phyloP scores from a whole-genome alignment of 2,113 vertebrate genomes.

The Zapornia atra region DNA sequence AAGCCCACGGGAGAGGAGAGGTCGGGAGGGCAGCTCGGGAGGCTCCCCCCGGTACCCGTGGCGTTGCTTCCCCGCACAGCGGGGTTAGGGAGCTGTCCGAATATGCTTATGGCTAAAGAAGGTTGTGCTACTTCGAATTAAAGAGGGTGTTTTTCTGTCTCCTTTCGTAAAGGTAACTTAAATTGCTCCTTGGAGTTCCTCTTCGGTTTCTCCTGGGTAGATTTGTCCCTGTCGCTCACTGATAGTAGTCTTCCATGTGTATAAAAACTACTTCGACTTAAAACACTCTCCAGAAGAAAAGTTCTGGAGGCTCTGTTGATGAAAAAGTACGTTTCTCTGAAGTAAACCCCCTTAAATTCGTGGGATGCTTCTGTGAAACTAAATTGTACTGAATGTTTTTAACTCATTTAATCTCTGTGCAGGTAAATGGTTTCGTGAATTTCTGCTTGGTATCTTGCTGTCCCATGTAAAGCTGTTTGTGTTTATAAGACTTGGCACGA shows the following conservation, averaged over 20 bases:
- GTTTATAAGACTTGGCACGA: background rate
- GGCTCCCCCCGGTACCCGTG: accelerated
- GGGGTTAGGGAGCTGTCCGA: background rate
- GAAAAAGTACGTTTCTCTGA: background rate
- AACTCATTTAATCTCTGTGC: background rate
- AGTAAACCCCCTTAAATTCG: background rate
- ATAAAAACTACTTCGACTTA: background rate
- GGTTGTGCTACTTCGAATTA: background rate
- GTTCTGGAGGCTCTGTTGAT: background rate
- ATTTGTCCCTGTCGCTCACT: background rate
- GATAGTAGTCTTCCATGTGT: background rate
- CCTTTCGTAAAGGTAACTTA: accelerated
- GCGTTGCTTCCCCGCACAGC: accelerated
- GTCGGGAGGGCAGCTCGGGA: accelerated
- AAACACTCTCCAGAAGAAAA: background rate
- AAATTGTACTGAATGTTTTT: background rate
- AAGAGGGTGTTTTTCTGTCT: background rate
- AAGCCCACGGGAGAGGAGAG: accelerated
- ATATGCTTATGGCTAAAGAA: accelerated
- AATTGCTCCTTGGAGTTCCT: background rate
- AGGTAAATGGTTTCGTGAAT: background rate
- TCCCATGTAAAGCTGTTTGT: background rate
- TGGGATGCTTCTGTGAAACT: background rate
- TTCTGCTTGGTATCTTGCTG: background rate
- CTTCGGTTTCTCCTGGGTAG: background rate